Evolutionary conservation across 2,888 invertebrate genomes (phyloP).

Genomic region (Drosophila neonasuta): DNA sequence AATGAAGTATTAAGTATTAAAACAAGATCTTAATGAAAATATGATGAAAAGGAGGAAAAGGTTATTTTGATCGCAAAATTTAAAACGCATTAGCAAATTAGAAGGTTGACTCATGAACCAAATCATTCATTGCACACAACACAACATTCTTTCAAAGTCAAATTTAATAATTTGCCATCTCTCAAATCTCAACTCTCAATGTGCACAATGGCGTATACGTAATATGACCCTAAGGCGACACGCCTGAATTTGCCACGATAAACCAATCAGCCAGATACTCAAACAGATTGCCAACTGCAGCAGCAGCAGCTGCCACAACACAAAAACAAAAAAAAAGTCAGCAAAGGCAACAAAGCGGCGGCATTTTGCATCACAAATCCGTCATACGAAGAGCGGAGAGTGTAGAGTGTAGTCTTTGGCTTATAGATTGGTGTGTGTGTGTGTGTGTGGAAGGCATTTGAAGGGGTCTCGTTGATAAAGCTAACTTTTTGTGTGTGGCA

Average conservation of each 20-base stretch:
- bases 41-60: constrained; percentile 17
- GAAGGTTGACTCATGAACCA: constrained; percentile 47
- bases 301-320: constrained; percentile 31
- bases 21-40: constrained; percentile 43
- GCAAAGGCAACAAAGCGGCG: constrained; percentile 11
- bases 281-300: constrained; percentile 53
- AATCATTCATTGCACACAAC: constrained; percentile 44
- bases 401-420: neutral
- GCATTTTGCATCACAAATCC: constrained; percentile 11
- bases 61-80: constrained; percentile 50
- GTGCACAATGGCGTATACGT: constrained; percentile 43
- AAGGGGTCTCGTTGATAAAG: constrained; percentile 24
- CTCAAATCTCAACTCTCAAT: neutral
- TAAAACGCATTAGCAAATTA: constrained; percentile 61
- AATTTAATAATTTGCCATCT: constrained; percentile 54
- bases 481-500: constrained; percentile 12
- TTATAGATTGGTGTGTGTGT: neutral
- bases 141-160: constrained; percentile 64
- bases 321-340: neutral
- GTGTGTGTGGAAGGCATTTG: constrained; percentile 1
- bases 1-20: constrained; percentile 33
- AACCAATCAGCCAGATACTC: constrained; percentile 69
- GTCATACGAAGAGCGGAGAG: constrained; percentile 4
- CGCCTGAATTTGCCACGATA: constrained; percentile 78
- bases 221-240: constrained; percentile 72